Evolutionary conservation across 2,888 invertebrate species (phyloP), one percentile per base, ranked within the genome.

Genomic region (Lithosia quadra): DNA sequence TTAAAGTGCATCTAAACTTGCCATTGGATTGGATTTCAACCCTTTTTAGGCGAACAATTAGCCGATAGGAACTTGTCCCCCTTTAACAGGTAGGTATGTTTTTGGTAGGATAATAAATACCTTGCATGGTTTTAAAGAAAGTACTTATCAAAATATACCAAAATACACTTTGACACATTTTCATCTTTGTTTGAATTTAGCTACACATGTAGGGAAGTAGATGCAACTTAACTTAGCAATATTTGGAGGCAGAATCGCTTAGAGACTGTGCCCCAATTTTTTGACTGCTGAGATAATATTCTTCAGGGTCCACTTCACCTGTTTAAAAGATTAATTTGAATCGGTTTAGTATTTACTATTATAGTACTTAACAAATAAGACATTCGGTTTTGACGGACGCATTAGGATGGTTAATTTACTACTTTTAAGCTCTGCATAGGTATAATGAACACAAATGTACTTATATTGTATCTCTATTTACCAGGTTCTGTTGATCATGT

Each of bases 61-160:
- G n/a, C n/a, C n/a, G n/a, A n/a, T n/a, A n/a, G n/a, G n/a, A n/a
- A n/a, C n/a, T n/a, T n/a, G n/a, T n/a, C n/a, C n/a, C n/a, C n/a
- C n/a, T n/a, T n/a, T n/a, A n/a, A n/a, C n/a, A n/a, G n/a, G n/a
- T n/a, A n/a, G n/a, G n/a, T n/a, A n/a, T n/a, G n/a, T n/a, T n/a
- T n/a, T n/a, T n/a, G n/a, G n/a, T n/a, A n/a, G n/a, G n/a, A 15
- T 49, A 49, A 43, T 49, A 15, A 57, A 24, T 68, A 8, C n/a
- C 53, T 58, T 34, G 9, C 18, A 63, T n/a, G 49, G 34, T 8
- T n/a, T 21, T 57, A 21, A 67, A 63, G 49, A 34, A 58, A 43
- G n/a, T 21, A n/a, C n/a, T n/a, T n/a, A 58, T 39, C 15, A 15
- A 43, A 65, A 28, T 56, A 22, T 49, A 43, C 10, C 10, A 39